Percentiles rank a stretch among this genome's conserved stretches.
Evolutionary conservation across 2,113 vertebrate species (phyloP).

Genomic region (Guaruba guarouba): DNA sequence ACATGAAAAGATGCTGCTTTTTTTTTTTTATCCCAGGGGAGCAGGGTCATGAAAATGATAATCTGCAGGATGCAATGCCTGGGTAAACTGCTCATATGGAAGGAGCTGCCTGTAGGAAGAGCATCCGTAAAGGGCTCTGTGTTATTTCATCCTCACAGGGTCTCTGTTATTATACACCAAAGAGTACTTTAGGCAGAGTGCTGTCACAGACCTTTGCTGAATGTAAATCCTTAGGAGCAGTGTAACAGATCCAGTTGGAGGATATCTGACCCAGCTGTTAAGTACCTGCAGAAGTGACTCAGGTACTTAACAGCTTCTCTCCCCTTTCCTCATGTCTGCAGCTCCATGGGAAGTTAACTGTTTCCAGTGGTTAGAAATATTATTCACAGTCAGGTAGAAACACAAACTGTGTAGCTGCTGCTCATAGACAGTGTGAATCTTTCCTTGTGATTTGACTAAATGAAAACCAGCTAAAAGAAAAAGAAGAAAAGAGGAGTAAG

Average conservation of each 20-base stretch:
- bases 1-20: not conserved
- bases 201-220: slow-evolving; percentile 1
- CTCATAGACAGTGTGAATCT: not conserved
- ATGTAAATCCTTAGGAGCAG: not conserved
- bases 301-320: not conserved
- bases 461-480: not conserved
- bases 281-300: not conserved
- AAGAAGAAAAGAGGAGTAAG: not conserved
- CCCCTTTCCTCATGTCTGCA: not conserved
- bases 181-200: slow-evolving; percentile 2
- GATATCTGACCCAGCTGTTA: slow-evolving; percentile 1
- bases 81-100: not conserved
- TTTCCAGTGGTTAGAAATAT: not conserved
- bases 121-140: slow-evolving; percentile 29
- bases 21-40: not conserved
- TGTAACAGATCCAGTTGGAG: not conserved
- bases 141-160: not conserved
- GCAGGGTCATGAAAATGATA: not conserved
- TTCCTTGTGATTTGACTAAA: not conserved
- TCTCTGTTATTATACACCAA: not conserved
- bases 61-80: not conserved
- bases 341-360: not conserved
- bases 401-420: not conserved
- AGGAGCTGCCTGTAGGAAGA: not conserved
- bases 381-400: not conserved